These are phyloP conservation scores for Syrmaticus mikado DNA, from an alignment of 2,113 vertebrate species.

Conservation along the genomic window DNA sequence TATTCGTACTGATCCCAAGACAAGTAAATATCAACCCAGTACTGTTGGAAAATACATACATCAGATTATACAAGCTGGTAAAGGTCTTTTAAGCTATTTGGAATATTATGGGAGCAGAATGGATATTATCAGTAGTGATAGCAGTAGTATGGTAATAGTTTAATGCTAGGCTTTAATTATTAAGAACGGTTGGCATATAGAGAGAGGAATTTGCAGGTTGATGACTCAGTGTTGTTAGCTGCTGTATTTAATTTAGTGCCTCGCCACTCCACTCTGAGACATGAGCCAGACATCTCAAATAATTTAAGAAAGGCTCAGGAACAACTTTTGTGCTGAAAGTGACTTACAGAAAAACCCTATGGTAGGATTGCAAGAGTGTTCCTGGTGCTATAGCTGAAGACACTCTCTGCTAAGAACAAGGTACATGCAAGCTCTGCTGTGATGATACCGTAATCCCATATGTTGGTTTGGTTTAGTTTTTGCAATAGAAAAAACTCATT, in stretches of 20 bases:
- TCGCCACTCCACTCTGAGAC: background rate
- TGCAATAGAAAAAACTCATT: background rate
- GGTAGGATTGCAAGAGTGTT: background rate
- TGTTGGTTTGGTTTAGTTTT: background rate
- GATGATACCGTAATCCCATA: background rate
- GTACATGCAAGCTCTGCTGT: background rate
- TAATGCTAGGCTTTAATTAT: background rate
- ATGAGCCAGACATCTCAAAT: background rate
- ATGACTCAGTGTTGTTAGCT: background rate
- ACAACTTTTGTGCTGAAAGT: background rate
- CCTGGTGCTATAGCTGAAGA: accelerated
- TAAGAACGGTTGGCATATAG: background rate
- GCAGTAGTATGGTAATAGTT: background rate
- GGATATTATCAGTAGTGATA: background rate
- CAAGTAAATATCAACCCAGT: constrained; percentile 88
- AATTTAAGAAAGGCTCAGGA: background rate
- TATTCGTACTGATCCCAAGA: constrained; percentile 86
- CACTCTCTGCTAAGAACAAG: background rate
- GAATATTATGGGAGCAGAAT: background rate
- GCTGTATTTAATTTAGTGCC: background rate
- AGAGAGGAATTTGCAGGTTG: background rate
- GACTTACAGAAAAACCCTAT: background rate
- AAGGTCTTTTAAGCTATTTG: background rate
- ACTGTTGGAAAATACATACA: constrained; percentile 65
- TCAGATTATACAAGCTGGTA: background rate